Conservation (phyloP, 2,888 invertebrate species). For the Chamaedrilus cognettii region DNA sequence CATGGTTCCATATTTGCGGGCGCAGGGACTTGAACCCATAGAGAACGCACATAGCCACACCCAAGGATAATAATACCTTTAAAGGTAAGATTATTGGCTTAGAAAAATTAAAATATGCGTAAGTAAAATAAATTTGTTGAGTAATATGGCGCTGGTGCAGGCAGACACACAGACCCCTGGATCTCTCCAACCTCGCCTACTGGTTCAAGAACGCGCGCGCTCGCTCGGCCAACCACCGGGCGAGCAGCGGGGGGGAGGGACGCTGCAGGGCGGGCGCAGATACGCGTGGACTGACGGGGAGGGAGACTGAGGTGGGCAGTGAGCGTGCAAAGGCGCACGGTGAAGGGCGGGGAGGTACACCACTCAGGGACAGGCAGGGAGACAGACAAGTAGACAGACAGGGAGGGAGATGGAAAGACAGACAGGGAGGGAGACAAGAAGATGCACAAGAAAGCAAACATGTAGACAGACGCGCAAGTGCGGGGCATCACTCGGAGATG, state of each 20-base stretch:
- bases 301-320: not conserved
- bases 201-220: conserved; percentile 8
- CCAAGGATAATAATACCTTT: too few species aligned
- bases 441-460: not conserved
- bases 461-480: not conserved
- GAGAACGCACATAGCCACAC: too few species aligned
- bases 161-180: not conserved
- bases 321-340: not conserved
- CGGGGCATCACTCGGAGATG: not conserved
- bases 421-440: not conserved
- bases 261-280: not conserved
- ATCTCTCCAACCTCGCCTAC: conserved; percentile 1
- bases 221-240: not conserved
- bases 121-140: too few species aligned
- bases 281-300: not conserved
- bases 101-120: too few species aligned
- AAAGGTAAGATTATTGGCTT: too few species aligned
- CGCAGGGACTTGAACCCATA: too few species aligned
- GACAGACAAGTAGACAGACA: not conserved
- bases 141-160: too few species aligned
- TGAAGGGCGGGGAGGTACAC: not conserved
- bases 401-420: too few species aligned
- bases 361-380: not conserved
- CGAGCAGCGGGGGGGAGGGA: not conserved
- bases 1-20: too few species aligned